phyloP scores from a whole-genome alignment of 2,888 invertebrate species.

The Hydriomena furcata region DNA sequence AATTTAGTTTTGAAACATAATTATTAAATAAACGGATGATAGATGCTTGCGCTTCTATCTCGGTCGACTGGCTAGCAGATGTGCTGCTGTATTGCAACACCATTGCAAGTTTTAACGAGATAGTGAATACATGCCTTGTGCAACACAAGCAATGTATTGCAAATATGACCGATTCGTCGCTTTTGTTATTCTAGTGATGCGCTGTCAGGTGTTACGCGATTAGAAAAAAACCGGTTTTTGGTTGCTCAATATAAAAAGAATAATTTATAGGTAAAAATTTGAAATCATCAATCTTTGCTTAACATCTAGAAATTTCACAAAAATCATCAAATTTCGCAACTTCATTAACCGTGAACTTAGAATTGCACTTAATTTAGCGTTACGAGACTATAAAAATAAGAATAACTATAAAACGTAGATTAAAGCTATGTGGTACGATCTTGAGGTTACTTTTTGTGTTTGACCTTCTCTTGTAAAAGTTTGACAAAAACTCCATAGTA shows the following conservation, averaged over 20 bases:
- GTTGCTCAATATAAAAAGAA: neutral
- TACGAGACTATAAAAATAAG: conserved; percentile 28
- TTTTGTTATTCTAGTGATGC: conserved; percentile 19
- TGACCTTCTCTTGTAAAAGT: conserved; percentile 19
- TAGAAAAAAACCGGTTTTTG: neutral
- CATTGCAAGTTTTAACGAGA: conserved; percentile 47
- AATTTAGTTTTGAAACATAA: too few species aligned
- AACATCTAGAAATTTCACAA: conserved; percentile 33
- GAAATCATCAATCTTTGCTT: conserved; percentile 3
- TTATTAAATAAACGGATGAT: too few species aligned
- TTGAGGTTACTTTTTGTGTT: neutral
- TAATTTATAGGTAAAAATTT: neutral
- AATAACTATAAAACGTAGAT: conserved; percentile 15
- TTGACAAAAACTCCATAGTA: conserved; percentile 11
- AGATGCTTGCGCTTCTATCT: conserved; percentile 5
- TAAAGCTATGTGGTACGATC: conserved; percentile 5
- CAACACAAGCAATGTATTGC: conserved; percentile 45
- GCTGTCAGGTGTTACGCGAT: neutral
- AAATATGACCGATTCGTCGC: conserved; percentile 35
- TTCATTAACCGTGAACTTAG: conserved; percentile 45
- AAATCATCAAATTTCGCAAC: conserved; percentile 33
- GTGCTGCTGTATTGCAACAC: conserved; percentile 48
- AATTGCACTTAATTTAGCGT: conserved; percentile 42
- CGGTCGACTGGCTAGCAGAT: conserved; percentile 41
- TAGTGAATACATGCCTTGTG: conserved; percentile 42